Evolutionary conservation across 2,113 vertebrate species (phyloP), one percentile per base, ranked within the genome.

Genomic region (Dipodomys merriami): DNA sequence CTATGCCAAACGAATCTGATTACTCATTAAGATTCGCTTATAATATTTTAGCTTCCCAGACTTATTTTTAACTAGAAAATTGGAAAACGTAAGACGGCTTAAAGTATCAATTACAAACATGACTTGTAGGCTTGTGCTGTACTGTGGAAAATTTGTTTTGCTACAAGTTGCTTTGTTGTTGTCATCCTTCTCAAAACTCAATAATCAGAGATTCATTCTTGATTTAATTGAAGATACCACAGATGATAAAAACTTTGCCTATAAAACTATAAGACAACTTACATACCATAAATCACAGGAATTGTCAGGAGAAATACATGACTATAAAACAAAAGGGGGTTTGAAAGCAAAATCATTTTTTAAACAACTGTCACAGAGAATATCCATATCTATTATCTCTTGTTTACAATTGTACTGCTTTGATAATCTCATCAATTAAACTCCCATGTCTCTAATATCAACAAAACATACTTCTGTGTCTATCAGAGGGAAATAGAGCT

Each of bases 381-480:
- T 81, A n/a, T 68, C 2, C 44, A 46, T 57, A 76, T 68, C 35
- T 69, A 22, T 77, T 79, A 62, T 68, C 64, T 39, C 39, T 79
- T 20, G 20, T 64, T 68, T 71, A 30, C 53, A 79, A 73, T 73
- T 49, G 22, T 16, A 65, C 57, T 57, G 2, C 49, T 88, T 53
- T 87, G 68, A 30, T 92, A 92, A 94, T 65, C 81, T 83, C 30
- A 92, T 81, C 44, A 83, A 79, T 72, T 65, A 94, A 60, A 86
- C 86, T n/a, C 29, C 6, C 94, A 35, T 91, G 23, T 49, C 94
- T 82, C 65, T 92, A 33, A 4, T 90, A 62, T 77, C 76, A 7
- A 46, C 87, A 80, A 53, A 74, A 74, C 5, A 57, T 18, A 29
- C 12, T 88, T 92, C 0, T 1, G 82, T 80, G 83, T 85, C 88